A percentile compares a stretch with the other conserved stretches of the same genome.
Evolutionary conservation across 2,113 vertebrate species (phyloP).

Genomic region (Perccottus glenii): DNA sequence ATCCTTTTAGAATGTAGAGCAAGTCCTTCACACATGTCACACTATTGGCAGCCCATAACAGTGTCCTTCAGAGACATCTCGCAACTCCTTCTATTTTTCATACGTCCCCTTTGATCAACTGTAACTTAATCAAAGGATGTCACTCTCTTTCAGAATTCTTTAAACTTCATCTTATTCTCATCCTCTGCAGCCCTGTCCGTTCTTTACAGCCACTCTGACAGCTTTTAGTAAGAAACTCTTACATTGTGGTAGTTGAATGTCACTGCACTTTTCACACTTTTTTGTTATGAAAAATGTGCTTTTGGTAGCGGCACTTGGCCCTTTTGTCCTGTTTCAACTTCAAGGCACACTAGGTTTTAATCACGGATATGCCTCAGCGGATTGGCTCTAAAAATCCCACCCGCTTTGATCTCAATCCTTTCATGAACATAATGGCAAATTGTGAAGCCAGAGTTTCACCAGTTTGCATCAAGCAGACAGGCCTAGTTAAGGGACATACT

Average conservation of each 20-base stretch:
- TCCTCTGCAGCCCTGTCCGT: neutral
- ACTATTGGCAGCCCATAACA: too few species aligned
- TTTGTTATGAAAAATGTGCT: neutral
- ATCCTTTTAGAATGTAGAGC: neutral
- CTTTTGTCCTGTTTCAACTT: slow-evolving; percentile 33
- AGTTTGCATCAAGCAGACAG: slow-evolving; percentile 54
- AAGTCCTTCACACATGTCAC: neutral
- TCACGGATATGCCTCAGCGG: slow-evolving; percentile 9
- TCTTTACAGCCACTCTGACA: neutral
- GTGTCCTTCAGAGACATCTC: neutral
- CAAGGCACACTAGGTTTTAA: slow-evolving; percentile 25
- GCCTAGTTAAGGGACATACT: neutral
- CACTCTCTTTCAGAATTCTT: too few species aligned
- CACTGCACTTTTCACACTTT: slow-evolving; percentile 23
- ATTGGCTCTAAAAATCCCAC: neutral
- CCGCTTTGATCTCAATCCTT: slow-evolving; percentile 50
- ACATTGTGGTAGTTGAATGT: slow-evolving; percentile 11
- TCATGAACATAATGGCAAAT: slow-evolving; percentile 39
- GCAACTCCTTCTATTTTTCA: neutral
- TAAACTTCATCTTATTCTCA: neutral
- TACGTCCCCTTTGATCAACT: neutral
- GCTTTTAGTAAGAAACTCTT: neutral
- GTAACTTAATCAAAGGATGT: neutral
- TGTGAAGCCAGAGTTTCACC: slow-evolving; percentile 38
- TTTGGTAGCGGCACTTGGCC: neutral